Conservation (phyloP, 37 sponge, comb jelly and placozoan species). For the Tethya wilhelma region DNA sequence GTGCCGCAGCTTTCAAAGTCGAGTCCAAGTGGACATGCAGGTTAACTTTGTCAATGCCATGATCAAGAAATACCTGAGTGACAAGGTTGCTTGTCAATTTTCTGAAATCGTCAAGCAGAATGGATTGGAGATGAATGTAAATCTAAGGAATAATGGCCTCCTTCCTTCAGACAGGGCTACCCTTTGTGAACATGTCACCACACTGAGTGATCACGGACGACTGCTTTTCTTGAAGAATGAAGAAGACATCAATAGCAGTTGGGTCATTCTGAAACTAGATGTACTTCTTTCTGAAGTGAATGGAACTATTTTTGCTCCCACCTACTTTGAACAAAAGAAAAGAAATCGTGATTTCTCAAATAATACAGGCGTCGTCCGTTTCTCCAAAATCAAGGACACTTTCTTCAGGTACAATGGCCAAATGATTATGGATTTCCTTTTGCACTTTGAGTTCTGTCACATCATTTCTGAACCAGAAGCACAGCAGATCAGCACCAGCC, state of each 20-base stretch:
- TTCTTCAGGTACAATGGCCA: conserved; percentile 1
- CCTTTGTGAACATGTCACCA: background rate
- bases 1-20: background rate
- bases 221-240: conserved; percentile 18
- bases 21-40: background rate
- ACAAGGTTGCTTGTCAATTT: background rate
- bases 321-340: background rate
- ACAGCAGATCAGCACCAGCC: background rate
- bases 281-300: background rate
- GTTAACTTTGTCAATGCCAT: conserved; percentile 11
- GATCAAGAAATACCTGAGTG: background rate
- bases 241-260: conserved; percentile 2
- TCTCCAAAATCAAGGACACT: background rate
- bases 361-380: conserved; percentile 1
- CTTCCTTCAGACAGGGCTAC: background rate
- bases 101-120: background rate
- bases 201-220: conserved; percentile 9
- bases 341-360: background rate
- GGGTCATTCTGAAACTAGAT: conserved; percentile 9
- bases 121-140: background rate
- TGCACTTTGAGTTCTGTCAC: conserved; percentile 20
- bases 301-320: background rate
- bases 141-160: background rate
- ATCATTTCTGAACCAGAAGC: background rate
- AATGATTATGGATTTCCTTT: background rate